Evolutionary conservation across 2,113 vertebrate genomes (phyloP).

Genomic region (Monopterus albus): DNA sequence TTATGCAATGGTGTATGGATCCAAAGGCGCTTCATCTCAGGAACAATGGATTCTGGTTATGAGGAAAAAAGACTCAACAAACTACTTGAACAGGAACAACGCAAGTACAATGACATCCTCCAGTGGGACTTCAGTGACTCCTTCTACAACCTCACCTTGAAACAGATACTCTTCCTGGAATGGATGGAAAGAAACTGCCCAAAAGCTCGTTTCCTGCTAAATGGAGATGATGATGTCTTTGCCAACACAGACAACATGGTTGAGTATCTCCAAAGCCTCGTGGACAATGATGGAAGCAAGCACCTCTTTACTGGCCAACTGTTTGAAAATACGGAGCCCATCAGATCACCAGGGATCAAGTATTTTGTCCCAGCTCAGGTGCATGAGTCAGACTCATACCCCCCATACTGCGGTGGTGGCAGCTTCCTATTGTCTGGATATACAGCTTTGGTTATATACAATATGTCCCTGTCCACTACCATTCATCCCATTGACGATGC

Average conservation of each 20-base stretch:
- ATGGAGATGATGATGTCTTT: conserved; percentile 89
- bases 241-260: conserved; percentile 87
- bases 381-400: conserved; percentile 74
- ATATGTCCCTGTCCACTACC: conserved; percentile 67
- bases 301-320: conserved; percentile 86
- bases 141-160: conserved; percentile 92
- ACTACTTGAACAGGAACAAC: conserved; percentile 83
- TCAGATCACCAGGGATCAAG: conserved; percentile 83
- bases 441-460: conserved; percentile 80
- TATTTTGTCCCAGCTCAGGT: conserved; percentile 88
- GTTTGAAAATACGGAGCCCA: conserved; percentile 76
- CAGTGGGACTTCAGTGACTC: conserved; percentile 89
- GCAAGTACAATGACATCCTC: conserved; percentile 80
- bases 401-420: conserved; percentile 85
- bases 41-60: not conserved
- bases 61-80: conserved; percentile 76
- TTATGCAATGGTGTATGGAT: conserved; percentile 69
- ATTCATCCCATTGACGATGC: conserved; percentile 76
- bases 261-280: conserved; percentile 64
- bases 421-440: conserved; percentile 86
- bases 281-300: conserved; percentile 39
- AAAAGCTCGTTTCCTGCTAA: conserved; percentile 82
- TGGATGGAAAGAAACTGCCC: conserved; percentile 85
- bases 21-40: conserved; percentile 84
- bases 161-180: conserved; percentile 88